Percentiles rank a stretch among this genome's conserved stretches.
Conservation (phyloP, 1,140 invertebrate genomes). For the Diploscapter pachys region DNA sequence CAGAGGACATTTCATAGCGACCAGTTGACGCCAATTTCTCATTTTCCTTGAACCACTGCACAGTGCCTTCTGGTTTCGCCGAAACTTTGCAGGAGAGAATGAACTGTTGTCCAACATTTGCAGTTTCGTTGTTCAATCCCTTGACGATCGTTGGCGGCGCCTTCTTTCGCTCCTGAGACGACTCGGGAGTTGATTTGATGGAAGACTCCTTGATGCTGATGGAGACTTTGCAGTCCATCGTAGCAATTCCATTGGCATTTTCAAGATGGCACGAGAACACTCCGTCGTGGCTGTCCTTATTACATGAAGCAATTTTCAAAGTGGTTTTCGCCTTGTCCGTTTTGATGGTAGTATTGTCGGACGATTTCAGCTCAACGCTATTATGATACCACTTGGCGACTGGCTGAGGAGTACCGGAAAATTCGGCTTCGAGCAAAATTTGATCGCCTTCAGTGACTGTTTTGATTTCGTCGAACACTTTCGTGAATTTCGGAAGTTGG, state of each 20-base stretch:
- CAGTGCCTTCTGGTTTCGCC: conserved; percentile 17
- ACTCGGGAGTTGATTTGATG: conserved; percentile 10
- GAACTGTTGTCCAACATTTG: conserved; percentile 34
- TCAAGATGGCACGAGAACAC: conserved; percentile 23
- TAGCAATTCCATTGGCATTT: conserved; percentile 25
- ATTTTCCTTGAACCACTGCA: conserved; percentile 24
- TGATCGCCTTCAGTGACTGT: conserved; percentile 10
- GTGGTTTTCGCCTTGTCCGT: conserved; percentile 51
- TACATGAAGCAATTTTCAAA: conserved; percentile 42
- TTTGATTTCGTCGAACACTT: neutral
- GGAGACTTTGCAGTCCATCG: conserved; percentile 11
- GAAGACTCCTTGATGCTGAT: conserved; percentile 9
- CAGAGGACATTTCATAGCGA: conserved; percentile 21
- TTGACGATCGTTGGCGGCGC: conserved; percentile 13
- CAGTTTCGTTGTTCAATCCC: conserved; percentile 33
- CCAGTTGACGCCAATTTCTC: conserved; percentile 27
- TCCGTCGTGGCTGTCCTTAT: conserved; percentile 23
- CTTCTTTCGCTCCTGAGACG: conserved; percentile 10
- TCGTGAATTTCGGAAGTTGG: conserved; percentile 17
- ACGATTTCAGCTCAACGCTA: conserved; percentile 14
- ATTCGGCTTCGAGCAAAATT: conserved; percentile 14
- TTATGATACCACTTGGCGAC: conserved; percentile 30
- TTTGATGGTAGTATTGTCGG: conserved; percentile 23
- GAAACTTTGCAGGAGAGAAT: conserved; percentile 34
- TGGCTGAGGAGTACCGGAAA: conserved; percentile 25